Evolutionary conservation across 2,797 vertebrate species (phyloP), one percentile per base, ranked within the genome.

Genomic region (Hafferia zeledoni): DNA sequence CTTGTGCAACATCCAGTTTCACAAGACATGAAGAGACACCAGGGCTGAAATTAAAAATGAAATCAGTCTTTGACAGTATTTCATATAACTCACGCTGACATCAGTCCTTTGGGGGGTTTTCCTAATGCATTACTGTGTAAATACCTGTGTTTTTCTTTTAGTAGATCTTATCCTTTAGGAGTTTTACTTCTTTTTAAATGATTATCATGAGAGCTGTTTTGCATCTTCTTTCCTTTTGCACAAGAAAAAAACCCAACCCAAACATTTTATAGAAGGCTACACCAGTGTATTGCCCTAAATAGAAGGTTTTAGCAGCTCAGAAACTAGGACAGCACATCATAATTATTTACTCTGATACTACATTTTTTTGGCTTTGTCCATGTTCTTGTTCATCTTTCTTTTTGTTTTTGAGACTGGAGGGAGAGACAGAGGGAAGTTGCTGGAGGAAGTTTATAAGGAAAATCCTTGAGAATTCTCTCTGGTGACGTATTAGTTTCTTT

Each of bases 1-100:
- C 77, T 80, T 85, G 10, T 61, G 61, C 96, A 93, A 83, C 91
- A 87, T 31, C 71, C 93, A 35, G 39, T 86, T 96, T 95, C 79
- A 85, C 9, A 65, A 89, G 46, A 59, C 49, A 60, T 35, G 77
- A 60, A 67, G 35, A 74, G 59, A 55, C 24, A 46, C 3, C 22
- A 74, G 25, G 27, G 18, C 31, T 95, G 78, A 84, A 71, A 87
- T 84, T 37, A 61, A 88, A 76, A 88, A 74, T 41, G 85, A 33
- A 90, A 75, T 90, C 77, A 11, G 4, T 50, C 17, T 39, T 50
- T 60, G 35, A 43, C 28, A 39, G 2, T 46, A 59, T 79, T 89
- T 81, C 28, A 44, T 5, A 9, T 19, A 72, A 65, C 4, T 61
- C 25, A n/a, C 10, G 5, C 5, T 78, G 68, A 47, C 10, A 69